A percentile compares a stretch with the other conserved stretches of the same genome.
Conservation (phyloP, 2,888 invertebrate genomes). For the Zygothrica quintamaculata region DNA sequence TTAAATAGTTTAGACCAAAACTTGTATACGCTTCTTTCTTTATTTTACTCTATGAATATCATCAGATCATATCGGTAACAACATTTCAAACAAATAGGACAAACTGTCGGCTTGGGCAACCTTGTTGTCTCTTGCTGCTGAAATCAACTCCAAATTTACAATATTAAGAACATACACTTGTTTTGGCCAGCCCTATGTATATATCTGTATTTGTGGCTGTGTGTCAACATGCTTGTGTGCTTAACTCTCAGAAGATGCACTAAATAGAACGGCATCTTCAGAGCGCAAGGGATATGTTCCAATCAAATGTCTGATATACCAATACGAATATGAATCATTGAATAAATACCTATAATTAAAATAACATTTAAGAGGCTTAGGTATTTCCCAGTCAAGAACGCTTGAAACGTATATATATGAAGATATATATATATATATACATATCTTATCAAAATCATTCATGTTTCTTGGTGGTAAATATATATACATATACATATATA, state of each 20-base stretch:
- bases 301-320: background rate
- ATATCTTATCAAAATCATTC: no score
- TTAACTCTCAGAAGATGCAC: slow-evolving; percentile 1
- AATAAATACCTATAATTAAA: background rate
- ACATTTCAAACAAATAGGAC: slow-evolving; percentile 12
- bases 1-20: background rate
- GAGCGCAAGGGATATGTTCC: background rate
- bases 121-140: background rate
- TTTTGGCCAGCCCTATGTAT: slow-evolving; percentile 27
- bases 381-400: slow-evolving; percentile 7
- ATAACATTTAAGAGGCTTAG: background rate
- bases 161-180: slow-evolving; percentile 37
- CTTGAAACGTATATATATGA: no score
- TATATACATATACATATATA: background rate
- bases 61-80: slow-evolving; percentile 8
- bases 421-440: background rate
- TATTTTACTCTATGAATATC: background rate
- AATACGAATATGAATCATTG: background rate
- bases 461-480: no score
- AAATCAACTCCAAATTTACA: slow-evolving; percentile 27
- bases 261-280: background rate
- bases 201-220: background rate
- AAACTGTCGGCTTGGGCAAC: slow-evolving; percentile 17
- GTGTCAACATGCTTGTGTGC: background rate
- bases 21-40: background rate